phyloP scores from a whole-genome alignment of 2,888 invertebrate species.

The Stenichneumon culpator region DNA sequence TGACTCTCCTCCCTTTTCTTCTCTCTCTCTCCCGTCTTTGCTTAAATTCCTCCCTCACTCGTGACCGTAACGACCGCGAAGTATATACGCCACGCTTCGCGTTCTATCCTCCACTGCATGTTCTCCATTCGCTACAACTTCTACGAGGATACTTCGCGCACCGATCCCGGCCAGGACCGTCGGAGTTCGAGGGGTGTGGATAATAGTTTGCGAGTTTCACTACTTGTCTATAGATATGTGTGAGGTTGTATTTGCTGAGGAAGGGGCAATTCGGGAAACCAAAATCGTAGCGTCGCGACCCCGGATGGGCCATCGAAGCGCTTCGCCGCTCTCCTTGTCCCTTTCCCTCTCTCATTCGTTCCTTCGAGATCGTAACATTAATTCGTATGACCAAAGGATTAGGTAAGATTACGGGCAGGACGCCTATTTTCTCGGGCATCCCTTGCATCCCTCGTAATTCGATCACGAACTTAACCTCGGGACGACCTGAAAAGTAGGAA shows the following conservation, averaged over 20 bases:
- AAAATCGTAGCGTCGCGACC: constrained; percentile 75
- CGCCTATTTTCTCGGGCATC: constrained; percentile 32
- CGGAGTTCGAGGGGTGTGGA: constrained; percentile 62
- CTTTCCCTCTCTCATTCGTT: background rate
- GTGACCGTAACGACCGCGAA: constrained; percentile 56
- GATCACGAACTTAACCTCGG: constrained; percentile 57
- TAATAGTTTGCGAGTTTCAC: constrained; percentile 64
- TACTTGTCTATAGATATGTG: constrained; percentile 7
- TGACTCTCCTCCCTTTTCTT: constrained; percentile 16
- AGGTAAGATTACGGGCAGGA: constrained; percentile 74
- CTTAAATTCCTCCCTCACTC: constrained; percentile 49
- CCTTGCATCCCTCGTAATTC: constrained; percentile 26
- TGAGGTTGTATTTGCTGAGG: constrained; percentile 35
- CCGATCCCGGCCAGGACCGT: constrained; percentile 38
- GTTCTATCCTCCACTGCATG: constrained; percentile 43
- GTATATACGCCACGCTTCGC: constrained; percentile 55
- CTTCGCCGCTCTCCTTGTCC: constrained; percentile 62
- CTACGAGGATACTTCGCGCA: constrained; percentile 51
- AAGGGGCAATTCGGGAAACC: constrained; percentile 76
- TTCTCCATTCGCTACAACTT: constrained; percentile 56
- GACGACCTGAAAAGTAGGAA: constrained; percentile 56
- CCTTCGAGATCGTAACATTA: constrained; percentile 78
- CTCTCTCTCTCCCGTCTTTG: constrained; percentile 38
- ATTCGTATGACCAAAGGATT: constrained; percentile 78
- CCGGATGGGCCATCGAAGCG: constrained; percentile 74